phyloP scores from a whole-genome alignment of 2,797 vertebrate genomes.

The Cyclopterus lumpus region DNA sequence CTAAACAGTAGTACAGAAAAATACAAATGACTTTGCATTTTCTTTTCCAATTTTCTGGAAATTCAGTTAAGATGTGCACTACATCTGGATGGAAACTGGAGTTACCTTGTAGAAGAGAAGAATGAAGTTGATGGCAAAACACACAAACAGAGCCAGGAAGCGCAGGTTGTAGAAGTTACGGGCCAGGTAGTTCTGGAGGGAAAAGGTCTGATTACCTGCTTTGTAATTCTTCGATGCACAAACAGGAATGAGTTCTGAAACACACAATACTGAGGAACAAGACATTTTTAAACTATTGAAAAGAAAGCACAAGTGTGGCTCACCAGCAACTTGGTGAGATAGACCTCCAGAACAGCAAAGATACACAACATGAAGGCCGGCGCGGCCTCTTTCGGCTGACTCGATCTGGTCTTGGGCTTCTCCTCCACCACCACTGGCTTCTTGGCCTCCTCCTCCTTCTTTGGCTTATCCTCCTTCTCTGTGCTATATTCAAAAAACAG shows the following conservation, averaged over 20 bases:
- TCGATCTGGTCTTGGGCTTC: constrained; percentile 83
- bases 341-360: constrained; percentile 91
- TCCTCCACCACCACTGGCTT: constrained; percentile 82
- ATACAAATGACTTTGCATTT: neutral
- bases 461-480: constrained; percentile 93
- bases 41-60: neutral
- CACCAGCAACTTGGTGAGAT: constrained; percentile 92
- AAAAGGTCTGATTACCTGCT: constrained; percentile 27
- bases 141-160: constrained; percentile 96
- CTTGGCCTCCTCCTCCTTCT: constrained; percentile 86
- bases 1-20: no score
- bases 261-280: neutral
- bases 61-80: neutral
- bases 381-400: constrained; percentile 85
- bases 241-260: neutral
- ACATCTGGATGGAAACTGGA: neutral
- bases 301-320: constrained; percentile 42
- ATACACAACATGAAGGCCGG: constrained; percentile 92
- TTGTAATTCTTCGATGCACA: neutral
- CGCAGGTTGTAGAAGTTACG: constrained; percentile 99
- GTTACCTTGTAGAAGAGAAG: constrained; percentile 99
- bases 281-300: neutral
- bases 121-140: constrained; percentile 99
- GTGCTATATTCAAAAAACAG: constrained; percentile 76
- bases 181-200: constrained; percentile 93